A percentile compares a stretch with the other conserved stretches of the same genome.
Conservation (phyloP, 2,113 vertebrate genomes). For the Xyrauchen texanus region DNA sequence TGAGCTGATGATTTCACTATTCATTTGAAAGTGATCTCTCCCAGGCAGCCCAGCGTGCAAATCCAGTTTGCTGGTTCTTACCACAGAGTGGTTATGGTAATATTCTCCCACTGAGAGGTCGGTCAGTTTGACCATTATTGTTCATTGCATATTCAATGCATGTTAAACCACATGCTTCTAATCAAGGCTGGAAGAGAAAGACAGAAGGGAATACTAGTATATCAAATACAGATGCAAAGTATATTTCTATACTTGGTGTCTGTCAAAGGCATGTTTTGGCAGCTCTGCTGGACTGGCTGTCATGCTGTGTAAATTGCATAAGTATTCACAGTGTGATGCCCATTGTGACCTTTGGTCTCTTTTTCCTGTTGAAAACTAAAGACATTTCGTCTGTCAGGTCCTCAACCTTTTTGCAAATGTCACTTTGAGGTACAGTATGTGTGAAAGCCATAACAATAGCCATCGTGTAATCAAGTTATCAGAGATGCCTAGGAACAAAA, state of each 20-base stretch:
- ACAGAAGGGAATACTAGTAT: background rate
- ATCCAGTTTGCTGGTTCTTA: background rate
- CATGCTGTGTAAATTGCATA: constrained; percentile 45
- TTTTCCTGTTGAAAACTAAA: constrained; percentile 30
- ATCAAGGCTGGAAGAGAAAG: constrained; percentile 33
- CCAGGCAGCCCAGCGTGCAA: background rate
- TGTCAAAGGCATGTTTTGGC: constrained; percentile 42
- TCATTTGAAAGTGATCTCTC: constrained; percentile 36
- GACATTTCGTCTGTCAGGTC: constrained; percentile 52
- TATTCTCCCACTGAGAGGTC: background rate
- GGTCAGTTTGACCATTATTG: constrained; percentile 35
- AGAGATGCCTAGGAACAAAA: constrained; percentile 46
- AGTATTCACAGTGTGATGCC: constrained; percentile 45
- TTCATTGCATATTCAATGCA: background rate
- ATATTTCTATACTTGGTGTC: constrained; percentile 41
- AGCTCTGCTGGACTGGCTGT: constrained; percentile 30
- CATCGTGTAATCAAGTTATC: constrained; percentile 62
- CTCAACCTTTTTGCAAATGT: constrained; percentile 57
- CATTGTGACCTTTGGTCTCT: constrained; percentile 55
- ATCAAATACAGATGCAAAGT: constrained; percentile 42
- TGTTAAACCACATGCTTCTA: constrained; percentile 47
- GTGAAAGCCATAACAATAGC: constrained; percentile 56
- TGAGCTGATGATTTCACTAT: constrained; percentile 18
- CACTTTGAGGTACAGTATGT: constrained; percentile 37
- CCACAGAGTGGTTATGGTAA: constrained; percentile 30